Base-by-base conservation (phyloP, 2,113 vertebrate species). In the Pandion haliaetus region DNA sequence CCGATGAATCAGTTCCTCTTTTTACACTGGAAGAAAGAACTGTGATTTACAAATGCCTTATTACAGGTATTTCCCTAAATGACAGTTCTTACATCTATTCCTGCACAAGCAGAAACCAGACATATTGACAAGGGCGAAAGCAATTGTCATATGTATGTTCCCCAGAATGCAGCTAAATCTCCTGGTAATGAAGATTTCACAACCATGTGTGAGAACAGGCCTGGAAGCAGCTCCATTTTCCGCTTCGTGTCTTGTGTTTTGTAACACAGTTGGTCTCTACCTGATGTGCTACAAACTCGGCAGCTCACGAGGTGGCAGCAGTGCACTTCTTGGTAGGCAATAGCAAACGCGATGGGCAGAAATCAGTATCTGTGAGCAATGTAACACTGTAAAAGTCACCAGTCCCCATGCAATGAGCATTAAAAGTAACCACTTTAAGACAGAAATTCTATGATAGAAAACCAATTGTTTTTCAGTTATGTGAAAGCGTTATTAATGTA, bases 251-350 rank as follows among this genome's bases (percentile, higher is more conserved):
- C 5, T 17, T 59, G 0, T 6, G 10, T 55, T 92, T 13, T 9
- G 5, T 26, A n/a, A 18, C 15, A 10, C 34, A 3, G 8, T 1
- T 18, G 19, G 10, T 24, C 45, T 11, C 38, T n/a, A 15, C 42
- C 38, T 40, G 38, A 25, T 1, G 3, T 80, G 96, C 86, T 62
- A 59, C 92, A 86, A 58, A 29, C 45, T 3, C 14, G 6, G 28
- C 19, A 54, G 44, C 65, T 88, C 98, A 97, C 95, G 8, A 96
- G 98, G 76, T 97, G 98, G 98, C 98, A 98, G 97, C 85, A 97
- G 38, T 28, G 93, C 89, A 47, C 92, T 92, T 83, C 63, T 54
- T 57, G 31, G 17, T 20, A 29, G 1, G 1, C 42, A n/a, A 32
- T 1, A 44, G 14, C 50, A 32, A 61, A 13, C 0, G 13, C 5